Base-by-base conservation (phyloP, 2,797 vertebrate species). In the Hoplostethus mediterraneus region DNA sequence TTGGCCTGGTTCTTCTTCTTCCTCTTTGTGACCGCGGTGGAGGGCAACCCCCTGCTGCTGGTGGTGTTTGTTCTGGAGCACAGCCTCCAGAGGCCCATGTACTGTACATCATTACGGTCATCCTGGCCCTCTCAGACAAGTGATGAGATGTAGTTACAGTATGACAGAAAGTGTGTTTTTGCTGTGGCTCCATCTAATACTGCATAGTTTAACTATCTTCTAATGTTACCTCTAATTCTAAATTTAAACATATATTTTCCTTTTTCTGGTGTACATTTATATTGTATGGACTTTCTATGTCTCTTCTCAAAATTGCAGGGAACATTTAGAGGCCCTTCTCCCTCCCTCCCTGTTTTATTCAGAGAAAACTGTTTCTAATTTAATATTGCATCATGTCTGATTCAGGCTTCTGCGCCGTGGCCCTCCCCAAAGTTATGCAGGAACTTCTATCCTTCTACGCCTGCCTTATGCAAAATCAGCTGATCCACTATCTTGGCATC, bases 11-110 rank as follows among this genome's bases (percentile, higher is more conserved):
- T 82, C 72, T 82, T 83, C 30, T 79, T 87, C 66, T 10, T 86
- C 9, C 68, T 85, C 17, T 90, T 89, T 45, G n/a, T 73, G 5
- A 70, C 36, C 40, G 80, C 86, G 0, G 45, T 92, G 6, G 69
- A 60, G 3, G 90, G 84, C 40, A 94, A 92, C 44, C 55, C 73
- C 57, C 55, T 89, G 21, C 47, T 93, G 31, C 62, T 93, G 40
- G 4, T 85, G 0, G 28, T 89, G 47, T 89, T 92, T 67, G 9
- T 14, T 9, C 58, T 63, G 11, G 88, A 91, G 44, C 65, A 55
- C 33, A 88, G 71, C 63, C 86, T 94, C 21, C 90, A 92, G 9
- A 89, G 89, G 14, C 92, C 92, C 40, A 91, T 94, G 92, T 93
- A 91, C 56, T 94, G 92, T 93, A 91, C 56, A 91, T 92, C 55